A percentile compares a stretch with the other conserved stretches of the same genome.
Conservation (phyloP, 2,797 vertebrate genomes). For the Hybognathus amarus region DNA sequence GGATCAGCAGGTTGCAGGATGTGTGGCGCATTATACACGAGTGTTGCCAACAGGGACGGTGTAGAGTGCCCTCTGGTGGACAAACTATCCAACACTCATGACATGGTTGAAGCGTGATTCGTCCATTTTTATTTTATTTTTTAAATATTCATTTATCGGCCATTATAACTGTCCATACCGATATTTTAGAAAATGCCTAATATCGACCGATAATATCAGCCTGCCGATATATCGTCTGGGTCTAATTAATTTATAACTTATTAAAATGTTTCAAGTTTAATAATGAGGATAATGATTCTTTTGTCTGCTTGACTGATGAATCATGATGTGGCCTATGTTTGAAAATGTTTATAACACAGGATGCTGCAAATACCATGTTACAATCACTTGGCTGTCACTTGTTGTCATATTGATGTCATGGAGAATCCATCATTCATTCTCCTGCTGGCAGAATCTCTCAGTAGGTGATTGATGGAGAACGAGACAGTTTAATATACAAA, state of each 20-base stretch:
- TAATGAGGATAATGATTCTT: neutral
- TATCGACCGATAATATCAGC: no score
- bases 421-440: constrained; percentile 30
- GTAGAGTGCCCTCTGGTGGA: no score
- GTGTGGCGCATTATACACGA: no score
- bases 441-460: constrained; percentile 14
- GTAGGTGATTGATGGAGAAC: constrained; percentile 4
- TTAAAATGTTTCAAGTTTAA: neutral
- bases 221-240: no score
- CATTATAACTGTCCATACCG: no score
- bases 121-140: no score
- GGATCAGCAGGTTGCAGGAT: no score
- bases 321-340: neutral
- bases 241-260: neutral
- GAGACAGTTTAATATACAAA: neutral
- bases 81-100: no score
- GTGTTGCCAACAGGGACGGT: no score
- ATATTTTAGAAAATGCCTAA: no score
- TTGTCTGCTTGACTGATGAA: constrained; percentile 7
- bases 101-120: no score
- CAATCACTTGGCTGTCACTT: neutral
- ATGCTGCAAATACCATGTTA: neutral
- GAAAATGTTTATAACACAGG: neutral
- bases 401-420: constrained; percentile 6
- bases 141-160: no score